Evolutionary conservation across 1,140 invertebrate species (phyloP).

Genomic region (Tetramorium alpestre): DNA sequence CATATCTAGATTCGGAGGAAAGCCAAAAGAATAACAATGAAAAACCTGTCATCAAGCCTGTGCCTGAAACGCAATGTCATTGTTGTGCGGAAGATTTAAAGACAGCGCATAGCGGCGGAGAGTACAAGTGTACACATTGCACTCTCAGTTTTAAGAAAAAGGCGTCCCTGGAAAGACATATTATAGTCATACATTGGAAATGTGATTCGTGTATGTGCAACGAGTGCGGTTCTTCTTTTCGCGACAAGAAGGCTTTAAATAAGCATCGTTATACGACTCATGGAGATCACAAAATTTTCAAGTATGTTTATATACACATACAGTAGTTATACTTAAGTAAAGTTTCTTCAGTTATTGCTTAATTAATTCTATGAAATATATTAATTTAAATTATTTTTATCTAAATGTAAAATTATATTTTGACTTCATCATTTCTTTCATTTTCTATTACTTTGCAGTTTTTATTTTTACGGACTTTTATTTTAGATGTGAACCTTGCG

Average conservation of each 20-base stretch:
- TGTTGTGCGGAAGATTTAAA: constrained; percentile 86
- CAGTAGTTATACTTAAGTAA: neutral
- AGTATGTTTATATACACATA: constrained; percentile 65
- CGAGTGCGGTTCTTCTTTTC: constrained; percentile 84
- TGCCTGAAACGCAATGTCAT: constrained; percentile 84
- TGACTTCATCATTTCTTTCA: no score
- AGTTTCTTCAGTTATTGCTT: neutral
- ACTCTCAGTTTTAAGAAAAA: constrained; percentile 85
- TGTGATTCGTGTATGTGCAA: constrained; percentile 84
- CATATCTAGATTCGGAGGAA: constrained; percentile 63
- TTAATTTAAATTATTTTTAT: no score
- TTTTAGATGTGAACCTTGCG: constrained; percentile 87
- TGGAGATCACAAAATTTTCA: constrained; percentile 78
- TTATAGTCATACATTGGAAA: constrained; percentile 85
- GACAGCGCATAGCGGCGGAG: constrained; percentile 85
- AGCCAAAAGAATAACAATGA: constrained; percentile 78
- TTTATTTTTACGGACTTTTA: constrained; percentile 57
- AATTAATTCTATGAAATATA: neutral
- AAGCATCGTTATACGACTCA: constrained; percentile 86
- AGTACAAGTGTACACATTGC: constrained; percentile 85
- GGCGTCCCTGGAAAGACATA: constrained; percentile 85
- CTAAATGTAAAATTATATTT: no score
- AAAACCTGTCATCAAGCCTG: constrained; percentile 79
- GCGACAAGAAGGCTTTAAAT: constrained; percentile 85
- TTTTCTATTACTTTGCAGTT: no score